Conservation (phyloP, 2,113 vertebrate species). For the Parus major region DNA sequence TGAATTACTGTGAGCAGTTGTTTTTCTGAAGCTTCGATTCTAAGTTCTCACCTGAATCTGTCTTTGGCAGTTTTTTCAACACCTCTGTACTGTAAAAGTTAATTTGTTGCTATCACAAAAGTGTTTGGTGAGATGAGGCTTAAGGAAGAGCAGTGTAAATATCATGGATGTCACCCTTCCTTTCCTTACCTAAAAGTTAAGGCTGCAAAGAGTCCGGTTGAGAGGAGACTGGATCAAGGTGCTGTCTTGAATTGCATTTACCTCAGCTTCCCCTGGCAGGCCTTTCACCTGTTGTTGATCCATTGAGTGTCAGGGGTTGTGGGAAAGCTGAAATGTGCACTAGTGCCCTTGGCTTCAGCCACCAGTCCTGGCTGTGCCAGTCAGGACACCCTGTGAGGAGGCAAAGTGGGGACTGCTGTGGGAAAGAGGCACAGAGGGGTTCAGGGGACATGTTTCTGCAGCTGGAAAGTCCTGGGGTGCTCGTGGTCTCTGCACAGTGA, state of each 20-base stretch:
- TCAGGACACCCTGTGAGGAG: background rate
- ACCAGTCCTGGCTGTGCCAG: background rate
- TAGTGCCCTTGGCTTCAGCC: fast-evolving
- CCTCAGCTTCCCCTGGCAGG: background rate
- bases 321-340: background rate
- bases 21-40: background rate
- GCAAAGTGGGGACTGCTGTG: background rate
- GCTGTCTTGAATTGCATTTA: background rate
- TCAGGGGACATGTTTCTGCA: background rate
- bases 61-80: background rate
- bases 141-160: background rate
- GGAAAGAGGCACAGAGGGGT: background rate
- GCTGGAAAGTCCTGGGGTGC: background rate
- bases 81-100: background rate
- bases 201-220: background rate
- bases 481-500: fast-evolving
- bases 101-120: background rate
- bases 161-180: background rate
- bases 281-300: background rate
- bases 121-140: background rate
- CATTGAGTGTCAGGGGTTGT: background rate
- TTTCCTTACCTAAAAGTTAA: background rate
- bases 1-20: background rate
- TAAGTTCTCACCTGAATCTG: background rate
- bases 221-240: background rate